Evolutionary conservation across 2,113 vertebrate species (phyloP), one percentile per base, ranked within the genome.

Genomic region (Oreochromis niloticus): DNA sequence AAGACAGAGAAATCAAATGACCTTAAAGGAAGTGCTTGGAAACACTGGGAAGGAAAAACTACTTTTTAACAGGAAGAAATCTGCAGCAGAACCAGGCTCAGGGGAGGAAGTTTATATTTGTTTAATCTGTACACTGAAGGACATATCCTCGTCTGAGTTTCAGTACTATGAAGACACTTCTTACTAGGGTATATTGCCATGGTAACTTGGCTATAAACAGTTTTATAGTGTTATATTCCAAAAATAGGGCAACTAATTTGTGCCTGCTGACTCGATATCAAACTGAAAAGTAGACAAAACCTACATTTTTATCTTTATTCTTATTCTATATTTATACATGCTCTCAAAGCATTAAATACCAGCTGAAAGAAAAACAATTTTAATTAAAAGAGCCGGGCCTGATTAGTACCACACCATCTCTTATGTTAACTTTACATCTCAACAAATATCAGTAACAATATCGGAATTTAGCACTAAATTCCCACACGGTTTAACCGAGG

Each of bases 321-420:
- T 19, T 19, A 34, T 19, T 63, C 30, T 19, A 16, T 11, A 63
- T 56, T 56, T 4, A 24, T 34, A 19, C 30, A 0, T 36, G 9
- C 32, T 36, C 59, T 63, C 59, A 63, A 36, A 63, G 9, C 59
- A 34, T 63, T 63, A 63, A 63, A 63, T 10, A 63, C 59, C 59
- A 63, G 32, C 59, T 63, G 32, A 63, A 63, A 63, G 59, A 36
- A 63, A 7, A 63, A 36, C 17, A 61, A 13, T 0, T 56, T 24
- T 56, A 56, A 56, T 13, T 6, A 0, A 56, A 56, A 56, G 57
- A 61, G 11, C n/a, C n/a, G 1, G n/a, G 2, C 39, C n/a, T 9
- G 7, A 43, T 71, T 16, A 43, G n/a, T 43, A 39, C n/a, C 63
- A 41, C 6, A 41, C 0, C 19, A 41, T 16, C n/a, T 46, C 41